Evolutionary conservation across 2,888 invertebrate species (phyloP).

Genomic region (Eupithecia vulgata): DNA sequence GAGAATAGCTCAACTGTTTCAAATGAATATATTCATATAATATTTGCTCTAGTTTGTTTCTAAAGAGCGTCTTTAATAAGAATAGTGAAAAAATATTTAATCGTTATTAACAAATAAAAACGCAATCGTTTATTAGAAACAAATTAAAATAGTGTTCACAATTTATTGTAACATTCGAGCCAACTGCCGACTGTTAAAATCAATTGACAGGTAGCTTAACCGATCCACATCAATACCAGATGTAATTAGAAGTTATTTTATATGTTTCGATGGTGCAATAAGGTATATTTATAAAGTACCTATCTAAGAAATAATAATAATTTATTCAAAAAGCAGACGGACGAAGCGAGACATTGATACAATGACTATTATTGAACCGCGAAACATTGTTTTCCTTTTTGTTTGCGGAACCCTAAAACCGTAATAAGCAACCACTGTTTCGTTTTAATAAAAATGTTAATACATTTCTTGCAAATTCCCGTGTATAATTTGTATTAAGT

Average conservation of each 20-base stretch:
- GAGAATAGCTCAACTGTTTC: too few species aligned
- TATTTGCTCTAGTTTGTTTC: background rate
- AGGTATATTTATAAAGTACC: too few species aligned
- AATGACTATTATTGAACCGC: background rate
- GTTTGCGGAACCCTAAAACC: background rate
- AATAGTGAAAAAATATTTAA: background rate
- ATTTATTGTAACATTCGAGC: too few species aligned
- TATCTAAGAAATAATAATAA: background rate
- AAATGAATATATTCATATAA: too few species aligned
- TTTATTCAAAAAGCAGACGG: background rate
- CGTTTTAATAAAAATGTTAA: conserved; percentile 32
- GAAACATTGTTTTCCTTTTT: background rate
- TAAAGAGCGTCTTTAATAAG: background rate
- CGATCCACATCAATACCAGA: too few species aligned
- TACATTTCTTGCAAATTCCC: conserved; percentile 28
- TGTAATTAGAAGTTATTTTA: too few species aligned
- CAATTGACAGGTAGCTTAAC: too few species aligned
- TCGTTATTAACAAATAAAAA: too few species aligned
- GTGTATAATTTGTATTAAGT: conserved; percentile 25
- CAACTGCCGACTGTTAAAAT: too few species aligned
- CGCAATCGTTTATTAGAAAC: too few species aligned
- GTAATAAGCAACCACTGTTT: conserved; percentile 15
- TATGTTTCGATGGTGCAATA: too few species aligned
- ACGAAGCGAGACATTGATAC: background rate
- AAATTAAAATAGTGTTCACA: too few species aligned